Evolutionary conservation across 2,888 invertebrate species (phyloP), one percentile per base, ranked within the genome.

Genomic region (Sinelater perroti): DNA sequence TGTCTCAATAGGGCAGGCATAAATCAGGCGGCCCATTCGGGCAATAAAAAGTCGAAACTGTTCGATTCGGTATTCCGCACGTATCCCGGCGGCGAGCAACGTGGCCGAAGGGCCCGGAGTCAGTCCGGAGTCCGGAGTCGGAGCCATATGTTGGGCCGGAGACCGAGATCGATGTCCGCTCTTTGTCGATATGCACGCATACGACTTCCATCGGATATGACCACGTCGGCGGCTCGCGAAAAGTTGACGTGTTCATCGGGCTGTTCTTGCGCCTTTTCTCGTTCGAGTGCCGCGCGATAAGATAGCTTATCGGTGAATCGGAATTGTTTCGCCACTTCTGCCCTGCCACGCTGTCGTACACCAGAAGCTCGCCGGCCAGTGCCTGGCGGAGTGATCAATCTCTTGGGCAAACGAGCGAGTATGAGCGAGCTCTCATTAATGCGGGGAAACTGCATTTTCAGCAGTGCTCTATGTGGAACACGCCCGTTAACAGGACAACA

Each of bases 151-250:
- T 59, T 59, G 45, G 42, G 21, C 44, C 30, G 16, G 36, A 50
- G 50, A 49, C 42, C 42, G 45, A 58, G 52, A 58, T 58, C 58
- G 58, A 58, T 58, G 53, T 54, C 35, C 38, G 53, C 58, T 51
- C 45, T 55, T 55, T 50, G 33, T 36, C 33, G 36, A 53, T 56
- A 56, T 50, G 40, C 40, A 40, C 24, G 26, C 40, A n/a, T n/a
- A n/a, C 24, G 40, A 38, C 30, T 50, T 50, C 50, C 38, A 40
- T 18, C 38, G 38, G 30, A 50, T 38, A 50, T 30, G 38, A 40
- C 40, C 50, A 50, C 30, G 16, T 13, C 13, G 21, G 33, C 14
- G 24, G 31, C 11, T 46, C 13, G n/a, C 13, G 33, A 45, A 46
- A 46, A 46, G 33, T 46, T 46, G 44, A 45, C 20, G 13, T 45